Evolutionary conservation across 2,113 vertebrate species (phyloP).

Genomic region (Notothenia rossii): DNA sequence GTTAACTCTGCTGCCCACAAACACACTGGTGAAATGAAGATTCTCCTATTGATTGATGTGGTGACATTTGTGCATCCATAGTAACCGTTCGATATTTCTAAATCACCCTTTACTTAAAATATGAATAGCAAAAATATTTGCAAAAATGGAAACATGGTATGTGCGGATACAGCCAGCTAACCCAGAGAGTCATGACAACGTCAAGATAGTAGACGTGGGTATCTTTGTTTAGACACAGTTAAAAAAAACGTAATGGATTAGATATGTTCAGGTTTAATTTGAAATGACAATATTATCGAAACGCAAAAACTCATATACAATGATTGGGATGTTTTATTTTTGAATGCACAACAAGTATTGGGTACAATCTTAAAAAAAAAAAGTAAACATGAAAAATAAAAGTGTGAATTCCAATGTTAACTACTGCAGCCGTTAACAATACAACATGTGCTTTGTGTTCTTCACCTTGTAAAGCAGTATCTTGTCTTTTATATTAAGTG

Average conservation of each 20-base stretch:
- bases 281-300: no score
- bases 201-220: slow-evolving; percentile 28
- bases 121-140: not conserved
- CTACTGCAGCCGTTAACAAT: no score
- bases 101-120: not conserved
- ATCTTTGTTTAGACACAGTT: not conserved
- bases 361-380: not conserved
- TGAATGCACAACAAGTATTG: not conserved
- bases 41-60: not conserved
- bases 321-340: no score
- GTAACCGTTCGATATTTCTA: accelerated
- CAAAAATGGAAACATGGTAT: not conserved
- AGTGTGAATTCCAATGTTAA: no score
- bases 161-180: not conserved
- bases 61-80: slow-evolving; percentile 4
- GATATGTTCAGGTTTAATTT: not conserved
- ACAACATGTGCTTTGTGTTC: no score
- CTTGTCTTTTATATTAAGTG: no score
- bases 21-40: not conserved
- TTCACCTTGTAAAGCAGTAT: no score
- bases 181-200: slow-evolving; percentile 27
- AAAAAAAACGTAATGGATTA: not conserved
- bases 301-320: not conserved
- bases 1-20: slow-evolving; percentile 21
- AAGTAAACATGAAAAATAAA: not conserved